Conservation (phyloP, 1,140 invertebrate genomes). For the Sarcophaga peregrina region DNA sequence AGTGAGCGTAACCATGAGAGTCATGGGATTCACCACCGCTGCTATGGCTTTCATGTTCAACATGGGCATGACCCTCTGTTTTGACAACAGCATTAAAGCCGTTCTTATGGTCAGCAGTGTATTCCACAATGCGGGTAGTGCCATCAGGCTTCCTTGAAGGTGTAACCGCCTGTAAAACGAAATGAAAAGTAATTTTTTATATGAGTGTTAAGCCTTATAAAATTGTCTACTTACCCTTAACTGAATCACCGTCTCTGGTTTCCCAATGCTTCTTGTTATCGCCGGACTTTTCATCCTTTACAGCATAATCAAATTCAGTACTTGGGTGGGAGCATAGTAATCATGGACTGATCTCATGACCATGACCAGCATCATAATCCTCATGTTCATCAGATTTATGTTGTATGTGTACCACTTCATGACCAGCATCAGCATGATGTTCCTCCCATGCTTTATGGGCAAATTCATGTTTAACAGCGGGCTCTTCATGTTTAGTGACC, state of each 20-base stretch:
- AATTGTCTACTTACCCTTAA: constrained; percentile 33
- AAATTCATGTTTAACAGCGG: neutral
- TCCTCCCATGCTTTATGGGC: neutral
- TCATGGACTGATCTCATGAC: constrained; percentile 56
- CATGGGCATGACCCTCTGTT: constrained; percentile 68
- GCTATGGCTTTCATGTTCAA: constrained; percentile 58
- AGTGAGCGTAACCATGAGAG: neutral
- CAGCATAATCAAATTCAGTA: constrained; percentile 42
- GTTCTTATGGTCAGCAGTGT: constrained; percentile 70
- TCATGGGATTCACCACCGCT: constrained; percentile 41
- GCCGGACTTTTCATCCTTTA: constrained; percentile 56
- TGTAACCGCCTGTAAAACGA: constrained; percentile 67
- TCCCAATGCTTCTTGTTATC: constrained; percentile 67
- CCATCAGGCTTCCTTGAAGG: constrained; percentile 73
- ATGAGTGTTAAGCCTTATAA: too few species aligned
- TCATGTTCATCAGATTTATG: constrained; percentile 5
- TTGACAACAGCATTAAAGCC: constrained; percentile 72
- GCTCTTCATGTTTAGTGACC: constrained; percentile 13
- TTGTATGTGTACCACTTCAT: neutral
- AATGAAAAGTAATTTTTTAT: neutral
- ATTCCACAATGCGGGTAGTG: constrained; percentile 71
- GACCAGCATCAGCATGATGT: neutral
- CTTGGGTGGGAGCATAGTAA: constrained; percentile 67
- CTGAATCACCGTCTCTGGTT: constrained; percentile 64
- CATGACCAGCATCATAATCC: neutral